Evolutionary conservation across 1,140 invertebrate genomes (phyloP), one percentile per base, ranked within the genome.

Genomic region (Neodiprion fabricii): DNA sequence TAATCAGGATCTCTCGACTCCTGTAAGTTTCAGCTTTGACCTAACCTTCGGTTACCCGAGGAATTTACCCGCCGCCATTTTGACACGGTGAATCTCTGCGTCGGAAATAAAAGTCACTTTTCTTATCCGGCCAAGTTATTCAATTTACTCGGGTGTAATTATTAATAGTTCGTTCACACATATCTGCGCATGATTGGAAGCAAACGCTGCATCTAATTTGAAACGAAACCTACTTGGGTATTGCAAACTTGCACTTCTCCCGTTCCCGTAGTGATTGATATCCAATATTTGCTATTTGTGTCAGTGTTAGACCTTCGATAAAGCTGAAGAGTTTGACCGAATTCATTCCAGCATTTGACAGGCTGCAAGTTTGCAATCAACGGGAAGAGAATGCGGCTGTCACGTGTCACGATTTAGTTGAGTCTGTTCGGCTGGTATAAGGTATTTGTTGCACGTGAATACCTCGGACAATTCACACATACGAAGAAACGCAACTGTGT

Each of bases 21-120:
- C 53, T 61, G 53, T 61, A 40, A 40, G 28, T 40, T 61, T 61
- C 53, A 61, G n/a, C 53, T 61, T 61, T 61, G 53, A 61, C 53
- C 53, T 61, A 14, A 17, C 53, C 53, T 61, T 12, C 11, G 53
- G 53, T 14, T 61, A 17, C n/a, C n/a, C 53, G n/a, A 7, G 53
- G n/a, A 61, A 61, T 61, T 17, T 61, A 21, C 53, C n/a, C 53
- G 9, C 4, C 8, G 53, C 53, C 53, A 61, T 61, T 61, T 61
- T 61, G 53, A 61, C 28, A 40, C 28, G 2, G 28, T 40, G 28
- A 40, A 40, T 40, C 28, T 40, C 28, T 40, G 28, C 28, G 28
- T 40, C 28, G 28, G 28, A 40, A 40, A 40, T 40, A 40, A 3
- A 40, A 40, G 28, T 40, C 1, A 40, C 28, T 3, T 40, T 40